Evolutionary conservation across 2,888 invertebrate genomes (phyloP).

Genomic region (Quadroppia sp.): DNA sequence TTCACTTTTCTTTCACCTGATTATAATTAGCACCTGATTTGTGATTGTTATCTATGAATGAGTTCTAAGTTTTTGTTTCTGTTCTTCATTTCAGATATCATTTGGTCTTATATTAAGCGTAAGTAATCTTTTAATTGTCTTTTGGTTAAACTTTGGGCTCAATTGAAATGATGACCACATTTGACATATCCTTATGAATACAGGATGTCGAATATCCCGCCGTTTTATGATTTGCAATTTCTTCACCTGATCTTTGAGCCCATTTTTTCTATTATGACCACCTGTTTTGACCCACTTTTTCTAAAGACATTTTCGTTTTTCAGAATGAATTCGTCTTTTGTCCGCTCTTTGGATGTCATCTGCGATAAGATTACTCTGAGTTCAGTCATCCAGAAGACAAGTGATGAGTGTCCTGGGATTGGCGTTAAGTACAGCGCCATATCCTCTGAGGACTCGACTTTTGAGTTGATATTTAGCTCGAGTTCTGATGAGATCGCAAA

Average conservation of each 20-base stretch:
- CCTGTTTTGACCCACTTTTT: too few relatives aligned
- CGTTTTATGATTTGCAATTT: conserved; percentile 28
- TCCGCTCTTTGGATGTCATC: neutral
- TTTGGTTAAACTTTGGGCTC: too few relatives aligned
- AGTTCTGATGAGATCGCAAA: neutral
- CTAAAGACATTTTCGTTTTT: neutral
- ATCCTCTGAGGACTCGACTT: neutral
- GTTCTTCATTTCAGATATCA: too few relatives aligned
- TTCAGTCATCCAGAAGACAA: neutral
- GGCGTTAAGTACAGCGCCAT: neutral
- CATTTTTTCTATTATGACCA: too few relatives aligned
- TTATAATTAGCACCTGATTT: too few relatives aligned
- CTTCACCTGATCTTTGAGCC: conserved; percentile 21
- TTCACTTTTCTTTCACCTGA: too few relatives aligned
- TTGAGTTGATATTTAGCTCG: neutral
- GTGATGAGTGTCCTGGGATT: conserved; percentile 13
- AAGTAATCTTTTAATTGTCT: too few relatives aligned
- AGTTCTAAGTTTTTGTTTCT: too few relatives aligned
- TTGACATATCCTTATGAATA: neutral
- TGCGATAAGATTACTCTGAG: neutral
- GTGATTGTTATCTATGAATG: too few relatives aligned
- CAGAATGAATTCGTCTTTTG: conserved; percentile 1
- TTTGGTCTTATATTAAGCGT: too few relatives aligned
- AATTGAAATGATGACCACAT: too few relatives aligned
- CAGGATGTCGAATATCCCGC: conserved; percentile 27